Evolutionary conservation across 2,113 vertebrate genomes (phyloP).

Genomic region (Mystacornis crossleyi): DNA sequence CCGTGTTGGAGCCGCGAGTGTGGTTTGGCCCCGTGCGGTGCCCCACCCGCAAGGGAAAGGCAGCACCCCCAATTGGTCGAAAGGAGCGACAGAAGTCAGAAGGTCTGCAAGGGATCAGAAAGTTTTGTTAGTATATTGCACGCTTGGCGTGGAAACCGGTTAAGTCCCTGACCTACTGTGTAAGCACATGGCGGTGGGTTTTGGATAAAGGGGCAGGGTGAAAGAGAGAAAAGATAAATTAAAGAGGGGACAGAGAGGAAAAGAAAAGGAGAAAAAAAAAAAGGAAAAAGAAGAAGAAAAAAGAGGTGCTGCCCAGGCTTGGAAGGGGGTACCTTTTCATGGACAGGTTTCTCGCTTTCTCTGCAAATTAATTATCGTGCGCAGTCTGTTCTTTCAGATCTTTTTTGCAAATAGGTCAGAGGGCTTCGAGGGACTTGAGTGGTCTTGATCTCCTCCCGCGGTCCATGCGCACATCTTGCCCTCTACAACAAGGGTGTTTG

Average conservation of each 20-base stretch:
- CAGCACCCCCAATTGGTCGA: background rate
- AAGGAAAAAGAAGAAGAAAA: too few relatives aligned
- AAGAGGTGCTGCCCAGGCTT: too few relatives aligned
- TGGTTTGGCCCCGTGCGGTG: fast-evolving
- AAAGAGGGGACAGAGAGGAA: background rate
- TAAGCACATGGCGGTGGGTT: background rate
- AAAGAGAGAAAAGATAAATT: background rate
- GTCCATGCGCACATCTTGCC: too few relatives aligned
- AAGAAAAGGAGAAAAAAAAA: background rate
- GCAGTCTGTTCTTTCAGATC: background rate
- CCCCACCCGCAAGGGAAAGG: background rate
- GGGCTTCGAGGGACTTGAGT: background rate
- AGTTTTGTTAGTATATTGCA: background rate
- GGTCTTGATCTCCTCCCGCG: background rate
- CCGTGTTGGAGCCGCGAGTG: fast-evolving
- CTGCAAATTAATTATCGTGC: fast-evolving
- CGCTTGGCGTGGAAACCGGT: background rate
- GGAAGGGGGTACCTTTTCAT: too few relatives aligned
- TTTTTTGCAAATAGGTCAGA: background rate
- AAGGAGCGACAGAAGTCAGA: background rate
- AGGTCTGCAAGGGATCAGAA: too few relatives aligned
- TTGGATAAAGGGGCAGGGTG: background rate
- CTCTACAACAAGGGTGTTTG: background rate
- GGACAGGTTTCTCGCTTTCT: background rate
- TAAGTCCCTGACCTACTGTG: background rate